Percentiles rank a stretch among this genome's conserved stretches.
phyloP scores from a whole-genome alignment of 2,113 vertebrate species.

The Scomber japonicus region DNA sequence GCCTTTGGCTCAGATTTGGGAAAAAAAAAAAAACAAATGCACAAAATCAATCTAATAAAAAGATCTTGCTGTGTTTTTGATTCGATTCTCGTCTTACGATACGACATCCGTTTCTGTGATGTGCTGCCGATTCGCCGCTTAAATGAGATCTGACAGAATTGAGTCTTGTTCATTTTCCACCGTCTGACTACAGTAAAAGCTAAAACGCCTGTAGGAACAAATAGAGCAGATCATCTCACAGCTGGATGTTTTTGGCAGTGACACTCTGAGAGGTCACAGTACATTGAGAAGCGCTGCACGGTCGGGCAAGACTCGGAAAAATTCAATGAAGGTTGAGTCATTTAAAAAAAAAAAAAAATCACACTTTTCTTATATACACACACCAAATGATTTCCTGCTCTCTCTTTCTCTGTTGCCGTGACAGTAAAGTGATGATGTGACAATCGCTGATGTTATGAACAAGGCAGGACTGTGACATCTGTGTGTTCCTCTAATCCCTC shows the following conservation, averaged over 20 bases:
- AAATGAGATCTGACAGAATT: constrained; percentile 51
- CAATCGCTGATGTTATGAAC: constrained; percentile 14
- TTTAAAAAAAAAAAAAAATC: neutral
- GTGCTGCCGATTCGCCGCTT: constrained; percentile 27
- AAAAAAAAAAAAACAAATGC: neutral
- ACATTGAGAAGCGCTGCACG: constrained; percentile 36
- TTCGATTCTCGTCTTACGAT: constrained; percentile 19
- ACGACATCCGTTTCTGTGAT: constrained; percentile 23
- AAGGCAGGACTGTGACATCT: constrained; percentile 51
- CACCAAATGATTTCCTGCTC: neutral
- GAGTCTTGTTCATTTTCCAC: constrained; percentile 55
- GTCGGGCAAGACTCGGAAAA: constrained; percentile 12
- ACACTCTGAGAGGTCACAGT: constrained; percentile 59
- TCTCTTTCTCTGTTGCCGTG: neutral
- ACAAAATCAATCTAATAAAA: constrained; percentile 34
- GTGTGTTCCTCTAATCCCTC: constrained; percentile 58
- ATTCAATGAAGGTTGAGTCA: neutral
- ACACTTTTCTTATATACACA: constrained; percentile 21
- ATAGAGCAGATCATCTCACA: constrained; percentile 59
- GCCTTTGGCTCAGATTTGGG: constrained; percentile 16
- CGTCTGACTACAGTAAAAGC: constrained; percentile 46
- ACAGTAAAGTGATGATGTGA: constrained; percentile 20
- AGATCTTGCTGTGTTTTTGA: constrained; percentile 27
- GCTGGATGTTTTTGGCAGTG: constrained; percentile 65
- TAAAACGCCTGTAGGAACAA: constrained; percentile 49